Percentiles rank a stretch among this genome's conserved stretches.
Conservation (phyloP, 1,140 invertebrate genomes). For the Anoplophora glabripennis region DNA sequence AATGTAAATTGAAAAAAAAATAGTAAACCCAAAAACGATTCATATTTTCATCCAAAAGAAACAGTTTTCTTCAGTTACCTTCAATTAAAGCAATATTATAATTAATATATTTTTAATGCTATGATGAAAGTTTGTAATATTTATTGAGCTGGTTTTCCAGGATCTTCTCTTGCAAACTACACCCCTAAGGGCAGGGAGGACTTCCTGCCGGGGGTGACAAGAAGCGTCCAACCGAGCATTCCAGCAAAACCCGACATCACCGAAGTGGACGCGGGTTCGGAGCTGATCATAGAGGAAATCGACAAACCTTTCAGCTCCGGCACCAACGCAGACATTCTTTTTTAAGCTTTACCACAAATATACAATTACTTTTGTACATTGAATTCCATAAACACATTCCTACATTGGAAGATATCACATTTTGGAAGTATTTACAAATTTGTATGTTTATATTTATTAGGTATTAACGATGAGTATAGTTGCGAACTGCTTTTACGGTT, state of each 20-base stretch:
- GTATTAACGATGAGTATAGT: constrained; percentile 2
- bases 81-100: too few species aligned
- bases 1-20: too few species aligned
- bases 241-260: constrained; percentile 16
- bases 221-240: constrained; percentile 23
- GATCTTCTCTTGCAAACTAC: constrained; percentile 45
- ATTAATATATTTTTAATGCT: too few species aligned
- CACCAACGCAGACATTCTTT: constrained; percentile 44
- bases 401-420: constrained; percentile 15
- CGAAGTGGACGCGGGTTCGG: constrained; percentile 11
- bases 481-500: constrained; percentile 23
- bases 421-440: constrained; percentile 18
- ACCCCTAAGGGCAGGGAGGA: constrained; percentile 43
- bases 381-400: constrained; percentile 15
- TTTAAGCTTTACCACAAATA: constrained; percentile 24
- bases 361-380: neutral
- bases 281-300: constrained; percentile 33
- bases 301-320: constrained; percentile 45
- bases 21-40: too few species aligned
- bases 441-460: constrained; percentile 7
- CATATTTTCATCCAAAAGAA: too few species aligned
- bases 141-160: constrained; percentile 35
- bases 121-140: too few species aligned
- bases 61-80: too few species aligned
- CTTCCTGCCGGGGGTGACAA: constrained; percentile 44